Percentiles rank a stretch among this genome's conserved stretches.
Evolutionary conservation across 2,113 vertebrate species (phyloP).

Genomic region (Labeo catla): DNA sequence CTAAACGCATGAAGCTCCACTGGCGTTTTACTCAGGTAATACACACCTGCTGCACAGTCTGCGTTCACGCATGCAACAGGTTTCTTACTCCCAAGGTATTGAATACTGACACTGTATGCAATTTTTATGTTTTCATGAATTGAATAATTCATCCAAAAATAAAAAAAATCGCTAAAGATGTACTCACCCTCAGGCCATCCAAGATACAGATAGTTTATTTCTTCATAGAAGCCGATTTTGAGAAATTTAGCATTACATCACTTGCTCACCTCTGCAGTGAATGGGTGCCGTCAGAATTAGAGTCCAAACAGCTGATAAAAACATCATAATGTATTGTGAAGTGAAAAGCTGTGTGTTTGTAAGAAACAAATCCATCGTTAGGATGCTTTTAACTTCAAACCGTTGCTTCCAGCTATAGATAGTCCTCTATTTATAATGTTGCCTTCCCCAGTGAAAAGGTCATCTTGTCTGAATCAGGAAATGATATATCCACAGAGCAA

Average conservation of each 20-base stretch:
- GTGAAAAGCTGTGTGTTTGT: too few species aligned
- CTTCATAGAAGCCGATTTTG: not conserved
- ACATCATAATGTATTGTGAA: not conserved
- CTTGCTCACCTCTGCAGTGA: not conserved
- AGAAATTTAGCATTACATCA: not conserved
- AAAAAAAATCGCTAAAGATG: too few species aligned
- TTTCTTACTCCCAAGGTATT: not conserved
- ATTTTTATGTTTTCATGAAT: not conserved
- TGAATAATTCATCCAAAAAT: not conserved
- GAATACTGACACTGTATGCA: not conserved
- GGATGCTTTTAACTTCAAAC: too few species aligned
- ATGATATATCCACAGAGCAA: too few species aligned
- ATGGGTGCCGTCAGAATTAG: not conserved
- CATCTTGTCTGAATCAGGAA: too few species aligned
- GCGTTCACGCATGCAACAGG: not conserved
- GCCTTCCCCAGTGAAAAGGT: not conserved
- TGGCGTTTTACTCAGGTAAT: slow-evolving; percentile 97
- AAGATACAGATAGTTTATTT: not conserved
- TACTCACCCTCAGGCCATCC: too few species aligned
- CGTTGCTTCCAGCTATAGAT: too few species aligned
- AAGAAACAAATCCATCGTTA: too few species aligned
- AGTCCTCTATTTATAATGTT: not conserved
- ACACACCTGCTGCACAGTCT: not conserved
- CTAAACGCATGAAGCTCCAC: slow-evolving; percentile 97
- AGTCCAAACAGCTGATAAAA: not conserved